Evolutionary conservation across 2,797 vertebrate genomes (phyloP), one percentile per base, ranked within the genome.

Genomic region (Antennarius maculatus): DNA sequence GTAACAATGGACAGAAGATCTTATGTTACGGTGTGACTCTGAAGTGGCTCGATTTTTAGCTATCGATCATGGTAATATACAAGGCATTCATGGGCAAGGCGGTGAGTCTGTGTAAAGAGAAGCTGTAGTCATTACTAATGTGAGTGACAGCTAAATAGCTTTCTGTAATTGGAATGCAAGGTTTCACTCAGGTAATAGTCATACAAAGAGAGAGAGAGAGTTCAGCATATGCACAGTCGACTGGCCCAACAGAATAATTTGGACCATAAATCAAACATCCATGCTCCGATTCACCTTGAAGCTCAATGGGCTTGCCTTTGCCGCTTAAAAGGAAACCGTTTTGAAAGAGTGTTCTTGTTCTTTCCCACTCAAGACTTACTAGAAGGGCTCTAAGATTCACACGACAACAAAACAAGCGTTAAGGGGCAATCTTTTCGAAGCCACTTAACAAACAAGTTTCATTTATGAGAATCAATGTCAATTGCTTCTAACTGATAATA

Each of bases 261-360:
- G 71, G 74, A 70, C 71, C 70, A 86, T 90, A 86, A 91, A 90
- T 90, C 89, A 89, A 84, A 81, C 74, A 69, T 81, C 63, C 61
- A 52, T 43, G 53, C 70, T 34, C 68, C 7, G 66, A 55, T 82
- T 88, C 80, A 88, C 88, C 85, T 88, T 90, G 85, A 86, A 71
- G 74, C 69, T 82, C 81, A 47, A 69, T 43, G 23, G 55, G 67
- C 61, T 77, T 70, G 67, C 80, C 80, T 83, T 84, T 74, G 61
- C 71, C 69, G 80, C 68, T 86, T 82, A 75, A 58, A 48, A 1
- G 28, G 62, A 75, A 75, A 84, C 76, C 69, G 77, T 69, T 41
- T 74, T 77, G 69, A 83, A 75, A 77, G 61, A 11, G 50, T 73
- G 56, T 66, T 64, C 70, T 71, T 77, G 60, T 71, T 77, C 84